Evolutionary conservation across 37 sponge, comb jelly and placozoan species (phyloP).

Genomic region (Geodia barretti): DNA sequence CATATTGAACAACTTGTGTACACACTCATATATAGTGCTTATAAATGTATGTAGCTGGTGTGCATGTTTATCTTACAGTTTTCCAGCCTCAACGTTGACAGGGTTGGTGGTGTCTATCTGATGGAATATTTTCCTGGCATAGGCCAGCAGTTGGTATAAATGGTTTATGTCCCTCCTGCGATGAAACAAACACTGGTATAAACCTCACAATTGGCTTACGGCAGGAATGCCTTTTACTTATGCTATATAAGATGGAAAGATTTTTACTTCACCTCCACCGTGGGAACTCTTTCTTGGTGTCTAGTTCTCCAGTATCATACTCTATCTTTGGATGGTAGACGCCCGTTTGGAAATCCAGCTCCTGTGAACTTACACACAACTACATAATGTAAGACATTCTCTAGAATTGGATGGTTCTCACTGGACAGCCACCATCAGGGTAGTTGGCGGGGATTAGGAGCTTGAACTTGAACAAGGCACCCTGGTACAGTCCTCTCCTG

Average conservation of each 20-base stretch:
- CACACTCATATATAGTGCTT: too few species aligned
- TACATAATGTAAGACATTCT: too few species aligned
- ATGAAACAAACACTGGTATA: background rate
- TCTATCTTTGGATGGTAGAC: slow-evolving; percentile 79
- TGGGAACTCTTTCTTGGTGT: slow-evolving; percentile 66
- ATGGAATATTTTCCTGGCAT: slow-evolving; percentile 65
- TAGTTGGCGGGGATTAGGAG: slow-evolving; percentile 67
- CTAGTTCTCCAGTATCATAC: slow-evolving; percentile 66
- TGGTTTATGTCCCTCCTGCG: slow-evolving; percentile 61
- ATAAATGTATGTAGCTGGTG: background rate
- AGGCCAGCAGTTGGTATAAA: slow-evolving; percentile 61
- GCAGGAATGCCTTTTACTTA: background rate
- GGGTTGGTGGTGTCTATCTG: slow-evolving; percentile 48
- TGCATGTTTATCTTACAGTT: slow-evolving; percentile 57
- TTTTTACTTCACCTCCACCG: slow-evolving; percentile 51
- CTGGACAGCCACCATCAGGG: slow-evolving; percentile 87
- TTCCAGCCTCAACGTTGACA: slow-evolving; percentile 64
- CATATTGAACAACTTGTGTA: too few species aligned
- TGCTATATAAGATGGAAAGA: background rate
- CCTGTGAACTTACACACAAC: slow-evolving; percentile 37
- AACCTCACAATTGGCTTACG: background rate
- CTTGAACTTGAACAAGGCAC: slow-evolving; percentile 76
- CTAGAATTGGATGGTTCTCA: too few species aligned
- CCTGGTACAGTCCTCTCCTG: slow-evolving; percentile 63
- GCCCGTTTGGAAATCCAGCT: slow-evolving; percentile 69